Evolutionary conservation across 2,113 vertebrate genomes (phyloP), one percentile per base, ranked within the genome.

Genomic region (Eretmochelys imbricata): DNA sequence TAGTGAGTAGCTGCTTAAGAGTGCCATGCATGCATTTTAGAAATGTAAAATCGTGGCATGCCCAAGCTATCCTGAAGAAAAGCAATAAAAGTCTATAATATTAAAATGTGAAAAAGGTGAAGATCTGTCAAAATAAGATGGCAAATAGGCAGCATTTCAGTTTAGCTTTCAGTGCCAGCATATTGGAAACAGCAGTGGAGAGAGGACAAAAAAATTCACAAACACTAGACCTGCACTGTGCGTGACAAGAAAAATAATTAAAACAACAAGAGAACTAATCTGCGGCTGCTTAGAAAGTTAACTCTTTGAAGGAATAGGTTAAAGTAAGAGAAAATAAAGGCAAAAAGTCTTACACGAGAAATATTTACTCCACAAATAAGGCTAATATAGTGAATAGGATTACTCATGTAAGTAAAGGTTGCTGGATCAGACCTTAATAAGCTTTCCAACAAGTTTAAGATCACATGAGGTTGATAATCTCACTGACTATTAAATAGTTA

Each of bases 161-260:
- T 93, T 90, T 95, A 92, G 89, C 91, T 95, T 97, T 93, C 93
- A 80, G 89, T 81, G 94, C 94, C 97, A 93, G 93, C 94, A 88
- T 96, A 97, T 93, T 96, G 86, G 97, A 97, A 94, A 96, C 95
- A 89, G 96, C 96, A 89, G 55, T 5, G 82, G 90, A 96, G 93
- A 46, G 88, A 89, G 69, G 42, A 80, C 53, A 9, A 42, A 87
- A 79, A 83, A 93, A 93, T 97, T 98, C 96, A 97, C 97, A 98
- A 98, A 98, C 88, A 95, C 89, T 95, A 97, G 96, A 94, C 98
- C 94, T 98, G 97, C 94, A 54, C 96, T 13, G 98, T 69, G 95
- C 97, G 97, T 98, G 98, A 98, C 95, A 62, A 97, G 98, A 98
- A 98, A 98, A 98, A 98, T 98, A 98, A 98, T 98, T 96, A 96